Evolutionary conservation across 1,140 invertebrate species (phyloP).

Genomic region (Bombus polaris): DNA sequence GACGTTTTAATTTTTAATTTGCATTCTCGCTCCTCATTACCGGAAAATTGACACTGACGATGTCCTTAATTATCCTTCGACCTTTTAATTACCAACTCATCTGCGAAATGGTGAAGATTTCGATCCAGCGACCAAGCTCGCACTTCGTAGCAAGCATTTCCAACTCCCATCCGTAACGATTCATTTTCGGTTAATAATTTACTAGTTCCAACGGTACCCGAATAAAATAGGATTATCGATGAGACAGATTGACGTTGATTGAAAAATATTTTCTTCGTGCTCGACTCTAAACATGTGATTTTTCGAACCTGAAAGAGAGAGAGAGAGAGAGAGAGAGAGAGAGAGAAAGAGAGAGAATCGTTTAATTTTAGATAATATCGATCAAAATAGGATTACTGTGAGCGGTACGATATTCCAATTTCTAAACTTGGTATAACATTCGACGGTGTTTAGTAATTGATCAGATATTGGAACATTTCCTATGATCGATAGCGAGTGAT

Average conservation of each 20-base stretch:
- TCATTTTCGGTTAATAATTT: conserved; percentile 28
- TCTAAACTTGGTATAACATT: not conserved
- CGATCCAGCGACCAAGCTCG: not conserved
- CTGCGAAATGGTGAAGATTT: conserved; percentile 11
- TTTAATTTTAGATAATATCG: conserved; percentile 1
- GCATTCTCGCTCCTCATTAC: conserved; percentile 39
- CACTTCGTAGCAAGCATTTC: not conserved
- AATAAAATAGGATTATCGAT: not conserved
- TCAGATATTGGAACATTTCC: conserved; percentile 3
- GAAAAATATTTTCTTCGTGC: not conserved
- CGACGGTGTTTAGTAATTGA: conserved; percentile 2
- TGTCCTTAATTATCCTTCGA: conserved; percentile 42
- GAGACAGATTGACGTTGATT: not conserved
- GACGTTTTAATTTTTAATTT: conserved; percentile 47
- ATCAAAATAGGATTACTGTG: not conserved
- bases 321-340: not conserved
- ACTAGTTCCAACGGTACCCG: not conserved
- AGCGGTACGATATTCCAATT: not conserved
- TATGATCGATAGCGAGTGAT: not conserved
- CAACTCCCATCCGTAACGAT: not conserved
- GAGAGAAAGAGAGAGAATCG: not conserved
- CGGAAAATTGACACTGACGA: conserved; percentile 40
- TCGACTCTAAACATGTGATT: not conserved
- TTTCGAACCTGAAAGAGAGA: not conserved
- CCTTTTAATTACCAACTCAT: conserved; percentile 30